A percentile compares a stretch with the other conserved stretches of the same genome.
Evolutionary conservation across 2,113 vertebrate species (phyloP).

Genomic region (Corythaeola cristata): DNA sequence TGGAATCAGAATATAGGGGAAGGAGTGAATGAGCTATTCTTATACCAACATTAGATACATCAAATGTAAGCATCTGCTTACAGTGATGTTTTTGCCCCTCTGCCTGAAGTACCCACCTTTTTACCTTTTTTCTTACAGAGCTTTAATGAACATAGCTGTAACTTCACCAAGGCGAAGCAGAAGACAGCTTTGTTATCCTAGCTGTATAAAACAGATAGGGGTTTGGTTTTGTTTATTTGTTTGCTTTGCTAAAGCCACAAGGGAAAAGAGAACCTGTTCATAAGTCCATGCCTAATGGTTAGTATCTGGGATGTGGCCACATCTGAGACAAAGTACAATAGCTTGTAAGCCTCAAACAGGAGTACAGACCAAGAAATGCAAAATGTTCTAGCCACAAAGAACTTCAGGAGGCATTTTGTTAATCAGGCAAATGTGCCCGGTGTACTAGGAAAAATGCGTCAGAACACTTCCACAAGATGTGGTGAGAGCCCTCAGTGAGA

Average conservation of each 20-base stretch:
- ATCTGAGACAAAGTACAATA: background rate
- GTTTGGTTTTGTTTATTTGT: background rate
- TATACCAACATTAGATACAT: background rate
- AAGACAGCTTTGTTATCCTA: background rate
- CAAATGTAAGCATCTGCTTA: background rate
- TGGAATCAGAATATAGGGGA: background rate
- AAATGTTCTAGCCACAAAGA: background rate
- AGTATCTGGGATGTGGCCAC: background rate
- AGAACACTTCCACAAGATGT: background rate
- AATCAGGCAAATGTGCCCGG: background rate
- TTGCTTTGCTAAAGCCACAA: background rate
- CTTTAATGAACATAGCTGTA: background rate
- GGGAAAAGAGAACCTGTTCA: background rate
- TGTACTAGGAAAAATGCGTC: background rate
- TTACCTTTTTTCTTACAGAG: background rate
- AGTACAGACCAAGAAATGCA: background rate
- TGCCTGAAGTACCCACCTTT: background rate
- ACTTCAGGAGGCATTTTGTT: background rate
- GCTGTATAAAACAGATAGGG: background rate
- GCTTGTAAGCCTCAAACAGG: background rate
- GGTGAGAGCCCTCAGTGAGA: background rate
- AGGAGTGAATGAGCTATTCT: background rate
- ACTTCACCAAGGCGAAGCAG: background rate
- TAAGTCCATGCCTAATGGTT: background rate
- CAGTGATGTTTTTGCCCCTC: background rate